A percentile compares a stretch with the other conserved stretches of the same genome.
These are phyloP conservation scores for Spisula subtruncata DNA, from an alignment of 2,888 invertebrate genomes.

Conservation along the genomic window DNA sequence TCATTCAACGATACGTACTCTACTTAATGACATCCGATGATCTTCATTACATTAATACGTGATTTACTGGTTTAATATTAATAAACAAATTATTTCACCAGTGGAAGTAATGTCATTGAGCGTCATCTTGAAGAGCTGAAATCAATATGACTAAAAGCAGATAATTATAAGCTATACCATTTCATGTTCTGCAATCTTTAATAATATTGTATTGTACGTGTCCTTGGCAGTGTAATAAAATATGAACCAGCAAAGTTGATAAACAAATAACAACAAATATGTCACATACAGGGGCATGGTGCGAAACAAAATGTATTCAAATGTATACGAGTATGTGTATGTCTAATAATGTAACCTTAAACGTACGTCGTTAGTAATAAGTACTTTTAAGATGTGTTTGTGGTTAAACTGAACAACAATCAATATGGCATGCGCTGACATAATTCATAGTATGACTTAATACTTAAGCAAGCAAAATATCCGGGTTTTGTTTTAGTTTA, in stretches of 20 bases:
- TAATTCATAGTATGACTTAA: background rate
- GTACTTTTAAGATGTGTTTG: no score
- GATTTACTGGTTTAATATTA: background rate
- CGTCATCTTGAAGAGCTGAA: background rate
- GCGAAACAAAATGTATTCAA: no score
- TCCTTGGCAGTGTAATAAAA: no score
- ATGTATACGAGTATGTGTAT: no score
- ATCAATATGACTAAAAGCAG: background rate
- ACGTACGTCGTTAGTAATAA: no score
- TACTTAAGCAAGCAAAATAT: background rate
- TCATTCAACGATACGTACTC: background rate
- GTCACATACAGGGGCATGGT: no score
- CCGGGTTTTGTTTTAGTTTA: background rate
- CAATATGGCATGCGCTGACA: background rate
- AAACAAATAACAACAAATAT: no score
- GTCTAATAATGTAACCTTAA: no score
- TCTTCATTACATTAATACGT: background rate
- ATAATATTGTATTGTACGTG: no score
- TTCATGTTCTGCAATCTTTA: no score
- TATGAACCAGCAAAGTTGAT: no score
- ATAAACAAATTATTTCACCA: background rate
- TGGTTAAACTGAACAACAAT: background rate
- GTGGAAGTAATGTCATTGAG: background rate
- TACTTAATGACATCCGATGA: background rate
- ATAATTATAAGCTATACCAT: no score